Evolutionary conservation across 2,888 invertebrate genomes (phyloP).

Genomic region (Reticulitermes lucifugus): DNA sequence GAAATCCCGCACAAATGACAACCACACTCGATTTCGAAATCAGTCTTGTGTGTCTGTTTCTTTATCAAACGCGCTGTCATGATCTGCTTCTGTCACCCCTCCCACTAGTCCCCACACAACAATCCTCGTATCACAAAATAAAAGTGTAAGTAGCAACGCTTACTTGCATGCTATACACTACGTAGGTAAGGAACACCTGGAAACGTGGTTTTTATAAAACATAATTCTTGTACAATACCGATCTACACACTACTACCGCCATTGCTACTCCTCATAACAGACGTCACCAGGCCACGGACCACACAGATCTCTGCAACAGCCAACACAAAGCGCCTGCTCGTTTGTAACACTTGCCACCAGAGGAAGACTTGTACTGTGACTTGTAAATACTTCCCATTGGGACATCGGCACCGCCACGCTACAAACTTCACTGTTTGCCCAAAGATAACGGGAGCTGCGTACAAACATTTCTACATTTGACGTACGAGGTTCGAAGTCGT

Average conservation of each 20-base stretch:
- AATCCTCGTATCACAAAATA: slow-evolving; percentile 32
- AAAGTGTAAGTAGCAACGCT: slow-evolving; percentile 7
- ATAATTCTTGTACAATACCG: background rate
- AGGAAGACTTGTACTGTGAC: background rate
- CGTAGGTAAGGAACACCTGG: background rate
- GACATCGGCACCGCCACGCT: background rate
- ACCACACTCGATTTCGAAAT: background rate
- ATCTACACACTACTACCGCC: slow-evolving; percentile 4
- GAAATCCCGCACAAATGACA: background rate
- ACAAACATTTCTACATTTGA: no score
- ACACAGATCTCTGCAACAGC: background rate
- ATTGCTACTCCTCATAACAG: background rate
- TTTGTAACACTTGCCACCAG: slow-evolving; percentile 32
- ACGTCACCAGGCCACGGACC: background rate
- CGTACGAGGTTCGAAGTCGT: no score
- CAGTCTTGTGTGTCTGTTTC: no score
- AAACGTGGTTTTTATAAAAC: background rate
- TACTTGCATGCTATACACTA: background rate
- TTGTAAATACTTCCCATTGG: background rate
- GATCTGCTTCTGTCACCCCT: slow-evolving; percentile 43
- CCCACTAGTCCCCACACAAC: slow-evolving; percentile 40
- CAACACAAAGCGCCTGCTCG: slow-evolving; percentile 41
- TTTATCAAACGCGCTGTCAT: background rate
- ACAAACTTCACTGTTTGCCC: background rate
- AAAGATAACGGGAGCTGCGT: background rate